Evolutionary conservation across 2,113 vertebrate genomes (phyloP), one percentile per base, ranked within the genome.

Genomic region (Alligator sinensis): DNA sequence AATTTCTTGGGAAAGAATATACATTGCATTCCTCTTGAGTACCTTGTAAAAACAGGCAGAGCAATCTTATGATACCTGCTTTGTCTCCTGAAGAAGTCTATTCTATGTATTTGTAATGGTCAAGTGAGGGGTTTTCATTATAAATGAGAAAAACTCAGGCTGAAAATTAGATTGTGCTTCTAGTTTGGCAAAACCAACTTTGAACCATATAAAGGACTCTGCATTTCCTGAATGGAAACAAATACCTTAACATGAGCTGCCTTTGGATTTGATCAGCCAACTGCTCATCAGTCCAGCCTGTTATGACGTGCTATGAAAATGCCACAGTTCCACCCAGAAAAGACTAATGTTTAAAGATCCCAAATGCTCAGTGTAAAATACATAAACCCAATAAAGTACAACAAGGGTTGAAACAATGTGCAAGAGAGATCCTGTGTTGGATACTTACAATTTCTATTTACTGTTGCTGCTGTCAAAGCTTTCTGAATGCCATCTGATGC

Each of bases 341-440:
- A 5, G 75, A 79, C 88, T 90, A n/a, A 82, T 84, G 3, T 60
- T 79, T 88, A 92, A 87, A 92, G 88, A 84, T 85, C 16, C 27
- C 77, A 85, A 93, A 86, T 82, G 78, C 83, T 91, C 91, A 70
- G n/a, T 61, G 89, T 78, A 91, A 78, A 88, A 57, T n/a, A 82
- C 19, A 70, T 38, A 76, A 82, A 83, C 75, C 62, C 30, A 57
- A 13, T 80, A 3, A 55, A 64, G 22, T 76, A 22, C 77, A 60
- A 24, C 54, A 89, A 82, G 0, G 0, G 38, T 19, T 60, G 77
- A 81, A 91, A 74, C 3, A 58, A 1, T 55, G 30, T 91, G 74
- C 68, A 30, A 89, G 59, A 91, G 61, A 70, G 90, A 55, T 14
- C 11, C 54, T 60, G 17, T 84, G 22, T 68, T 16, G 79, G 74